Evolutionary conservation across 2,888 invertebrate genomes (phyloP), one percentile per base, ranked within the genome.

Genomic region (Pollenia griseotomentosa): DNA sequence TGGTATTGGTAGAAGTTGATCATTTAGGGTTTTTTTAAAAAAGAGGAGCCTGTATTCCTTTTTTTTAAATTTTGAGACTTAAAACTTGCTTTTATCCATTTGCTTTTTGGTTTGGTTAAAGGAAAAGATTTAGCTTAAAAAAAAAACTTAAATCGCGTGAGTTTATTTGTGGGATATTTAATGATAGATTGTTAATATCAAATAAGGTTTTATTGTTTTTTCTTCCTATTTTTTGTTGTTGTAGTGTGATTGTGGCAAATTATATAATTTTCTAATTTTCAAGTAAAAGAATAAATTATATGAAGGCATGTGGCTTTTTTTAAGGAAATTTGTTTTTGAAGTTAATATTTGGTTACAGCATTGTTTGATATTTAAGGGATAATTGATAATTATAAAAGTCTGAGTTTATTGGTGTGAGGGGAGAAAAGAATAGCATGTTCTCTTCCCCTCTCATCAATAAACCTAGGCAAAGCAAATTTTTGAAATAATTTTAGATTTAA

Each of bases 191-290:
- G 77, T 77, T 77, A 23, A 42, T 77, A 77, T 55, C 53, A 70
- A 63, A 63, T 70, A 71, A 68, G 44, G 61, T 84, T 79, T 84
- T 57, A 66, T 77, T 75, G 75, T 55, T 40, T 46, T 66, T n/a
- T 68, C 61, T 5, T 44, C 19, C 12, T 9, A 14, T 51, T 74
- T 57, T 11, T 51, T 82, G 23, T 66, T 74, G 40, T 82, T 14
- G 14, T 10, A 12, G 46, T 70, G 33, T 55, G 73, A 61, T 81
- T 73, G 57, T 63, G 23, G 63, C 53, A 84, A 84, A 79, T 79
- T 84, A 84, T 65, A 61, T 78, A 84, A 84, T 79, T 74, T 84
- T 73, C 53, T 48, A 51, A 79, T 79, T 61, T 61, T 74, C 16
- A 46, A 68, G 44, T 59, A 79, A 66, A 66, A 68, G 46, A 53